phyloP scores from a whole-genome alignment of 2,113 vertebrate genomes.

The Arizona elegans region DNA sequence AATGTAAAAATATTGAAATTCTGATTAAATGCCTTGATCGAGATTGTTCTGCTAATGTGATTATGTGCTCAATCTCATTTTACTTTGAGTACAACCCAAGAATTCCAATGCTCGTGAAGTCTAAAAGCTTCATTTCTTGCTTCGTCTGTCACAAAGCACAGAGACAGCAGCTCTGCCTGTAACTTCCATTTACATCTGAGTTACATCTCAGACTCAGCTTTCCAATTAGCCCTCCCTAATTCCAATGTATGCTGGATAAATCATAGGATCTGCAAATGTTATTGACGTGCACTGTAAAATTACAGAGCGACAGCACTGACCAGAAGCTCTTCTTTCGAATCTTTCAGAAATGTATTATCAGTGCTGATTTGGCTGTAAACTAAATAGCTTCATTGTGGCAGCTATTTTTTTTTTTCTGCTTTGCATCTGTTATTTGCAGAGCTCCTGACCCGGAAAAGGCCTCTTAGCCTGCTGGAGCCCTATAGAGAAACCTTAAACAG shows the following conservation, averaged over 20 bases:
- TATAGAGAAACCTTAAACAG: constrained; percentile 17
- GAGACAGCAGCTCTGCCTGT: background rate
- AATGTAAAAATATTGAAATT: background rate
- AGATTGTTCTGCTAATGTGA: background rate
- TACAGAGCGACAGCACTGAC: background rate
- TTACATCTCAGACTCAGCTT: background rate
- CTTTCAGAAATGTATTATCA: constrained; percentile 4
- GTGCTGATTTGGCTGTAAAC: constrained; percentile 12
- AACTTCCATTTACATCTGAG: background rate
- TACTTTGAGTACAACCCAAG: background rate
- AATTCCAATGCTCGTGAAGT: background rate
- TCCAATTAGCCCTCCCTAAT: constrained; percentile 43
- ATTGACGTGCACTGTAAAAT: constrained; percentile 15
- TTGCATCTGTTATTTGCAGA: constrained; percentile 21
- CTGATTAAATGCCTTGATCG: background rate
- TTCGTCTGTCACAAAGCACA: background rate
- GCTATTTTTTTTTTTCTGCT: background rate
- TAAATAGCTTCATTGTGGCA: constrained; percentile 32
- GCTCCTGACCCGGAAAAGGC: constrained; percentile 7
- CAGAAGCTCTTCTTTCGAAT: constrained; percentile 12
- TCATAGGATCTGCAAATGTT: background rate
- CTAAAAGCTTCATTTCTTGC: background rate
- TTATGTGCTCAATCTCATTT: background rate
- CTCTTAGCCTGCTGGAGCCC: background rate
- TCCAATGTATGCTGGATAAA: constrained; percentile 38